Conservation (phyloP, 2,113 vertebrate genomes). For the Polypterus bichir region DNA sequence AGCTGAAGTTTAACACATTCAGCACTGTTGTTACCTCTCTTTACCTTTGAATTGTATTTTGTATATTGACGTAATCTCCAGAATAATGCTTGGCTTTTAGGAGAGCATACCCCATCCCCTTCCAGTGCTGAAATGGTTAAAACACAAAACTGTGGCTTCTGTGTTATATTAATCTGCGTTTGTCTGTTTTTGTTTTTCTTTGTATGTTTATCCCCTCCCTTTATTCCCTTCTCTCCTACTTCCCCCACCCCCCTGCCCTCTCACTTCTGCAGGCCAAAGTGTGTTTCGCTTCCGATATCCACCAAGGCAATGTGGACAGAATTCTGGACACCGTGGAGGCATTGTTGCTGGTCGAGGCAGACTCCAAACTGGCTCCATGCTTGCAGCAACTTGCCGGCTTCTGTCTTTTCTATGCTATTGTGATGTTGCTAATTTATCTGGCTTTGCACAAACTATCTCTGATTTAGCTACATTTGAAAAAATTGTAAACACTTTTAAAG, state of each 20-base stretch:
- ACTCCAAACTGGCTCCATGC: constrained; percentile 23
- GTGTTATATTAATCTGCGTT: constrained; percentile 11
- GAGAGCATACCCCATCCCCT: no score
- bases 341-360: constrained; percentile 35
- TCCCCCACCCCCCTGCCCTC: neutral
- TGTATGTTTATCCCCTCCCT: neutral
- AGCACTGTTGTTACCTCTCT: no score
- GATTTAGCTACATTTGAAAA: no score
- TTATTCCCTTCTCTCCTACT: neutral
- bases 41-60: no score
- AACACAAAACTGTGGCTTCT: neutral
- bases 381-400: constrained; percentile 53
- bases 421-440: constrained; percentile 65
- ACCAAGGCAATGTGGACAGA: constrained; percentile 56
- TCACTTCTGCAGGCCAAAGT: constrained; percentile 45
- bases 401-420: constrained; percentile 63
- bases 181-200: constrained; percentile 1
- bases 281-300: constrained; percentile 65
- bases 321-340: constrained; percentile 54
- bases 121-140: no score
- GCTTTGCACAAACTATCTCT: constrained; percentile 41
- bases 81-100: no score
- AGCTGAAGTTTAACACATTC: no score
- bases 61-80: no score
- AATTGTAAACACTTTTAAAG: no score